Percentiles rank a stretch among this genome's conserved stretches.
Evolutionary conservation across 2,113 vertebrate genomes (phyloP).

Genomic region (Xiphophorus maculatus): DNA sequence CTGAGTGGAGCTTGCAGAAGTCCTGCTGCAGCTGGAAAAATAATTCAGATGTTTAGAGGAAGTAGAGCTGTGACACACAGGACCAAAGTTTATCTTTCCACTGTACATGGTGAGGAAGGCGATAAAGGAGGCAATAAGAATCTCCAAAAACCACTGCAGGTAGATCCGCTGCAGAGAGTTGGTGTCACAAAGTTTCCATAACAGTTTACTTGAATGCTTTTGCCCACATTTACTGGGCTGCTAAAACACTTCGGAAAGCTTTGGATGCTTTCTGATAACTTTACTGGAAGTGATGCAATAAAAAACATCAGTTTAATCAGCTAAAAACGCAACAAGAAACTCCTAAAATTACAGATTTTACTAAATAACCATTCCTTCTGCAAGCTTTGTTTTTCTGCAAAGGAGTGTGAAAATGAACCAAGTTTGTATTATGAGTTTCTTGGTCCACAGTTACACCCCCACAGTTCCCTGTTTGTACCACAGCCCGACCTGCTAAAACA

Average conservation of each 20-base stretch:
- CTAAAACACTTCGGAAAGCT: background rate
- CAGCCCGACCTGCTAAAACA: constrained; percentile 1
- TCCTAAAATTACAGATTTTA: background rate
- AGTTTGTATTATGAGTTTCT: background rate
- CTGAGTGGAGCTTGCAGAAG: background rate
- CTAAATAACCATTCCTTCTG: background rate
- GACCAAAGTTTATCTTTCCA: background rate
- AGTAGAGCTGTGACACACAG: background rate
- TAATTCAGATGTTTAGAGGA: background rate
- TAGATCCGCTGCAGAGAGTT: background rate
- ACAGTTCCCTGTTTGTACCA: constrained; percentile 10
- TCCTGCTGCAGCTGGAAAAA: background rate
- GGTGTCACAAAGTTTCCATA: no score
- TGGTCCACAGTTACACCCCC: background rate
- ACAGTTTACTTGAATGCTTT: no score
- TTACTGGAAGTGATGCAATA: background rate
- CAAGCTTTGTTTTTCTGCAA: background rate
- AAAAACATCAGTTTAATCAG: background rate
- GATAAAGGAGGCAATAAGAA: background rate
- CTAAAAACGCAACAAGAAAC: background rate
- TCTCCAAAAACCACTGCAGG: background rate
- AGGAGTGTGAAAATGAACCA: background rate
- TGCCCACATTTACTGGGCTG: no score
- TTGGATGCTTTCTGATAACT: background rate
- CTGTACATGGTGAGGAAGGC: background rate